Conservation (phyloP, 2,888 invertebrate species). For the Ophion slaviceki region DNA sequence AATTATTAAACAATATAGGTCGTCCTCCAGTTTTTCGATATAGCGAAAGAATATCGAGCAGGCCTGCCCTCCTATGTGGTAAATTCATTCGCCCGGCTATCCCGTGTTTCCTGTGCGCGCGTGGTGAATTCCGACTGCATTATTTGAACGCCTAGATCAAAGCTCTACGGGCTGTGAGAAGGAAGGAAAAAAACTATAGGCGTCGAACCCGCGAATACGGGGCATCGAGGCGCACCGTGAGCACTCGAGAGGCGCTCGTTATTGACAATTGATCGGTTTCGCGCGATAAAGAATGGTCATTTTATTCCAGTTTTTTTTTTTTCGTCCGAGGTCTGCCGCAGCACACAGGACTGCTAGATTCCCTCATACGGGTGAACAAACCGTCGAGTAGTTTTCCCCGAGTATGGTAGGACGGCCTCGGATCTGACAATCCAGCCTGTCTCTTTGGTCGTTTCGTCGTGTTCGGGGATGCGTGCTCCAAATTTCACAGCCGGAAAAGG, state of each 20-base stretch:
- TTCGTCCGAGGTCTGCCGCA: background rate
- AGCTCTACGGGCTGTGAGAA: conserved; percentile 15
- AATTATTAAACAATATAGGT: no score
- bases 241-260: conserved; percentile 22
- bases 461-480: conserved; percentile 45
- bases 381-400: conserved; percentile 28
- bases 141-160: conserved; percentile 21
- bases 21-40: no score
- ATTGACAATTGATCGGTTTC: conserved; percentile 27
- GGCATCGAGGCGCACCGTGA: conserved; percentile 25
- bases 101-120: background rate
- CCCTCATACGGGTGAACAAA: conserved; percentile 22
- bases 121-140: conserved; percentile 5
- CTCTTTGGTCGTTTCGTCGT: conserved; percentile 25
- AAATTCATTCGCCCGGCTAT: no score
- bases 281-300: conserved; percentile 19
- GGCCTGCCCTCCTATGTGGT: no score
- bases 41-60: no score
- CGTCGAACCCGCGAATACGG: background rate
- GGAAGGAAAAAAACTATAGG: background rate
- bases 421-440: background rate
- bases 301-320: conserved; percentile 28
- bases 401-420: conserved; percentile 13
- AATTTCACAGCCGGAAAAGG: background rate
- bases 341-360: background rate